phyloP scores from a whole-genome alignment of 2,113 vertebrate species.

The Leptosomus discolor region DNA sequence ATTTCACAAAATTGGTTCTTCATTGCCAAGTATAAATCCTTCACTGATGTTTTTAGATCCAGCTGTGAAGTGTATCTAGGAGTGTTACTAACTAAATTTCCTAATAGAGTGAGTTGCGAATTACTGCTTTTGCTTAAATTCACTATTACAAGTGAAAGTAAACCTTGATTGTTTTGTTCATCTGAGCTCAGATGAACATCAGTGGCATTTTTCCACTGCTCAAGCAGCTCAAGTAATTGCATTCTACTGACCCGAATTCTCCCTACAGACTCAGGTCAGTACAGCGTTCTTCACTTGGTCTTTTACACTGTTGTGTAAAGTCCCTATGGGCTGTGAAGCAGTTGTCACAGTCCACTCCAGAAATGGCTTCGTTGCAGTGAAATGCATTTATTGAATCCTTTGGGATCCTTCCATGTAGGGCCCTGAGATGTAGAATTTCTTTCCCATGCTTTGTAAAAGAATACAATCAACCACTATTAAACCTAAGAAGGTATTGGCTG shows the following conservation, averaged over 20 bases:
- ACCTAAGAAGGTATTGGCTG: background rate
- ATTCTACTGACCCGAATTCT: slow-evolving; percentile 4
- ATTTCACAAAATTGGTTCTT: background rate
- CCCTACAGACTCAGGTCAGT: background rate
- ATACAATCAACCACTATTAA: background rate
- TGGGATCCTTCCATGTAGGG: background rate
- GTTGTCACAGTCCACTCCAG: background rate
- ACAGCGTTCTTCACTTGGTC: background rate
- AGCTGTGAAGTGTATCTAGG: background rate
- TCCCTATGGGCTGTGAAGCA: background rate
- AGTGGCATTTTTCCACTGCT: background rate
- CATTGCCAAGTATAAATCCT: background rate
- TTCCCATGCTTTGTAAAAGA: background rate
- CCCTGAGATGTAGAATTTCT: background rate
- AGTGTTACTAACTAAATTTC: background rate
- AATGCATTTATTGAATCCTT: background rate
- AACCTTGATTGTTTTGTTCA: background rate
- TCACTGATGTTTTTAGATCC: background rate
- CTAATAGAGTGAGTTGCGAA: background rate
- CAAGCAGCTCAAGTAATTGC: background rate
- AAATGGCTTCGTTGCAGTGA: background rate
- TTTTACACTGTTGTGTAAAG: background rate
- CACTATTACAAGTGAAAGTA: background rate
- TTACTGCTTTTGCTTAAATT: background rate
- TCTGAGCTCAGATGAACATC: background rate